Base-by-base conservation (phyloP, 1,140 invertebrate species). In the Pinna nobilis region DNA sequence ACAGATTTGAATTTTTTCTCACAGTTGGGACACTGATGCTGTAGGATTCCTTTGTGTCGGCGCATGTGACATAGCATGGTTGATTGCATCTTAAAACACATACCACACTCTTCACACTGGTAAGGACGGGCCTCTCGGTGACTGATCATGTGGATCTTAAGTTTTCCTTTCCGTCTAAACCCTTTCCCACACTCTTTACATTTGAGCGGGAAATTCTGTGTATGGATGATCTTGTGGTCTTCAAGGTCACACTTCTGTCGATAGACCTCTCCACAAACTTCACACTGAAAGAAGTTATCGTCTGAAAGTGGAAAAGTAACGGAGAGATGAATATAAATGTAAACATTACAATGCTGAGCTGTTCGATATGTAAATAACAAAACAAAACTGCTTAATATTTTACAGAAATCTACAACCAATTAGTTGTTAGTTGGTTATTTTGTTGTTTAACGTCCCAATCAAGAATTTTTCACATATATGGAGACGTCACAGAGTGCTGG, bases 91-190 rank as follows among this genome's bases (percentile, higher is more conserved):
- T 61, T 61, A 33, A 70, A 61, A 7, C 35, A 20, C 44, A 50
- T 60, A 13, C 68, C 68, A 53, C 68, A 70, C 23, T 61, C 39
- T 28, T 70, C 68, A 70, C 68, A 70, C 18, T 50, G 50, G 33
- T 49, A 70, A 13, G 57, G 57, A 4, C 57, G 32, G 18, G 23
- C 15, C 20, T 23, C 25, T 1, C 18, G 30, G 2, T 66, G 63
- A 30, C 30, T 32, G n/a, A 66, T 50, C 44, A 66, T 50, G 47
- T 66, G 63, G 23, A 50, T 35, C 20, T 51, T 66, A 13, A 66
- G 32, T 25, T 50, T 35, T 18, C 63, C 63, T 13, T 51, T 50
- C 7, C 37, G 32, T 23, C 35, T 50, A 47, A 66, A 66, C n/a
- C 44, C 47, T 23, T 50, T 66, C 23, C 49, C 49, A 23, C 63